Base-by-base conservation (phyloP, 2,888 invertebrate genomes). In the Eristalis pertinax region DNA sequence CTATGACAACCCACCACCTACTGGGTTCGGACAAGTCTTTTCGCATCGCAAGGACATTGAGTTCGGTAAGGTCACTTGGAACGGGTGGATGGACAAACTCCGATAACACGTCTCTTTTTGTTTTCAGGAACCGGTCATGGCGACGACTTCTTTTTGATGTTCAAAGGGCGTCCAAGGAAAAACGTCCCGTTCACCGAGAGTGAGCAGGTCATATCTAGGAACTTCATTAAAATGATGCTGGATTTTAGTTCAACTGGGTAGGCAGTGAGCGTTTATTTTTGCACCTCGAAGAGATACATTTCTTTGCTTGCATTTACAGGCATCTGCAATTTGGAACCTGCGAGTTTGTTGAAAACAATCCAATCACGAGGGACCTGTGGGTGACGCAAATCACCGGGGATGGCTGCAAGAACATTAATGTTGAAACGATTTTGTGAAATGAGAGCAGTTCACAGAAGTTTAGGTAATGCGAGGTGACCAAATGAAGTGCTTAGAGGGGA, bases 1-100 rank as follows among this genome's bases (percentile, higher is more conserved):
- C n/a, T 96, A 95, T 91, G 92, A 94, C 4, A 95, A 94, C 92
- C 94, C 95, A 69, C 95, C 95, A 0, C 92, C 92, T n/a, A 90
- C 92, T 77, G 96, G 96, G 89, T 91, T 95, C 15, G 94, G 95
- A 2, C 93, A 94, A 70, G n/a, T 92, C 10, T 92, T 95, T 91
- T 94, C 95, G 0, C 90, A 92, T 0, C 94, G 94, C 11, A 92
- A 92, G 0, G 93, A 94, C 11, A 89, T 90, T 2, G 10, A 89
- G 2, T 90, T 92, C 95, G 96, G 96, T 90, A 94, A 94, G n/a
- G 93, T 26, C 10, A 19, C 1, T 13, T 32, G 13, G 15, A 0
- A 38, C 35, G 1, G 32, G 32, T 26, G 19, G 24, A 65, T 32
- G 11, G 32, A n/a, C 58, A 19, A 1, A 19, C 41, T 35, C 56